Conservation (phyloP, 2,113 vertebrate species). For the Chloropsis cyanopogon region DNA sequence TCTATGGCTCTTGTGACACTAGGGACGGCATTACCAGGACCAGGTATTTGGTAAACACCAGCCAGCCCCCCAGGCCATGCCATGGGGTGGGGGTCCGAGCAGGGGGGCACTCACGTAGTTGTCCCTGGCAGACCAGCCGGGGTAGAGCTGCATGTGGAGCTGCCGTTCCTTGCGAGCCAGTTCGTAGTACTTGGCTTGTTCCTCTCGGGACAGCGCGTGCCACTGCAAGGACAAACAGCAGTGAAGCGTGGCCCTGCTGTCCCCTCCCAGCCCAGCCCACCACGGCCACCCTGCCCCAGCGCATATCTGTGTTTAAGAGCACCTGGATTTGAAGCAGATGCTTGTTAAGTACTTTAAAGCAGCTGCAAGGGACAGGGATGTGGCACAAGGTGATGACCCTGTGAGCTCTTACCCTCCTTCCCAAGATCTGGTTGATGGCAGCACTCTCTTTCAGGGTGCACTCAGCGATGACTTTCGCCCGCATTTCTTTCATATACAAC, state of each 20-base stretch:
- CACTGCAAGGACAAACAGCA: conserved; percentile 74
- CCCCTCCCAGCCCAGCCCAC: not conserved
- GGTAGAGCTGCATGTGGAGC: conserved; percentile 99
- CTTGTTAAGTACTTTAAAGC: not conserved
- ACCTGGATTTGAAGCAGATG: not conserved
- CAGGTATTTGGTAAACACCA: not conserved
- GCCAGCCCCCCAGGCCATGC: not conserved
- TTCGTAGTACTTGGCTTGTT: conserved; percentile 98
- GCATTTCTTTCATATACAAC: conserved; percentile 99
- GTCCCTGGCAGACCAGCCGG: conserved; percentile 96
- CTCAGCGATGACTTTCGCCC: conserved; percentile 96
- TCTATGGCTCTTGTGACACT: fast-evolving
- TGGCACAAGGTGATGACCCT: fast-evolving
- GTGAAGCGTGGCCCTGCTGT: not conserved
- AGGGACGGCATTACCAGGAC: not conserved
- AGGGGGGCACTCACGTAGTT: conserved; percentile 88
- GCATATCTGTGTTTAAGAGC: not conserved
- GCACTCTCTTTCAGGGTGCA: conserved; percentile 99
- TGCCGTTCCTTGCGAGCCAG: conserved; percentile 96
- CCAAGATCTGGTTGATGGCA: conserved; percentile 98
- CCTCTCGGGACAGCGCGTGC: conserved; percentile 95
- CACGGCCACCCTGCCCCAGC: fast-evolving
- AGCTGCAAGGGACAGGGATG: not conserved
- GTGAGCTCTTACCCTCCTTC: conserved; percentile 84
- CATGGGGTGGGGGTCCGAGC: not conserved